Evolutionary conservation across 2,888 invertebrate species (phyloP).

Genomic region (Thecophora atra): DNA sequence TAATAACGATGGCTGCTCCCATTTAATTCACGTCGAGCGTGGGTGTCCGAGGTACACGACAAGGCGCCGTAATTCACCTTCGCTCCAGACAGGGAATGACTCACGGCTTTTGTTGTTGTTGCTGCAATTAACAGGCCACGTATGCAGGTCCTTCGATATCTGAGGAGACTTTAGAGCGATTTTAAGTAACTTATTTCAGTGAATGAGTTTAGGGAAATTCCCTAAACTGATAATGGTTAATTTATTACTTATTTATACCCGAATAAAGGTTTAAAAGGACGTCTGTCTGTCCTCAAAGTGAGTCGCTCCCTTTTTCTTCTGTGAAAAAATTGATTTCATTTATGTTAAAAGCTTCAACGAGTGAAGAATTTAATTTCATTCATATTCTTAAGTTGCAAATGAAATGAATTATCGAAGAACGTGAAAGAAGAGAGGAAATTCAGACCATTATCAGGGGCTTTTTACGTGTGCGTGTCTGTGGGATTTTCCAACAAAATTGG

Average conservation of each 20-base stretch:
- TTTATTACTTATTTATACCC: too few species aligned
- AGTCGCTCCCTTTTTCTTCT: too few species aligned
- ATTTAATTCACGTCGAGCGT: slow-evolving; percentile 11
- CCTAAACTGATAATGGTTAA: too few species aligned
- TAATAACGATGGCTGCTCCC: background rate
- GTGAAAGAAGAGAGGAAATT: slow-evolving; percentile 26
- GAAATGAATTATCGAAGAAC: slow-evolving; percentile 12
- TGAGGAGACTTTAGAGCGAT: background rate
- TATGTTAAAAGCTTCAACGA: too few species aligned
- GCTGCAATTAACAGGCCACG: background rate
- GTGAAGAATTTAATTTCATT: background rate
- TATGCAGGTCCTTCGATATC: background rate
- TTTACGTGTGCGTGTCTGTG: slow-evolving; percentile 15
- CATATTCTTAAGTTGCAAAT: slow-evolving; percentile 7
- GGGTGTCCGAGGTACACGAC: slow-evolving; percentile 5
- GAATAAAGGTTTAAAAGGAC: too few species aligned
- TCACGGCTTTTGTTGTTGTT: background rate
- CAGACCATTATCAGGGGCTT: slow-evolving; percentile 24
- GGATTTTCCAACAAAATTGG: background rate
- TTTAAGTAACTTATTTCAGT: slow-evolving; percentile 6
- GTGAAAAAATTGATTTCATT: too few species aligned
- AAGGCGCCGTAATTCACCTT: background rate
- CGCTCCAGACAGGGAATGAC: background rate
- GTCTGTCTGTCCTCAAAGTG: too few species aligned
- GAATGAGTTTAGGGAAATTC: background rate